A percentile compares a stretch with the other conserved stretches of the same genome.
phyloP scores from a whole-genome alignment of 2,888 invertebrate genomes.

The Tortrix viridana region DNA sequence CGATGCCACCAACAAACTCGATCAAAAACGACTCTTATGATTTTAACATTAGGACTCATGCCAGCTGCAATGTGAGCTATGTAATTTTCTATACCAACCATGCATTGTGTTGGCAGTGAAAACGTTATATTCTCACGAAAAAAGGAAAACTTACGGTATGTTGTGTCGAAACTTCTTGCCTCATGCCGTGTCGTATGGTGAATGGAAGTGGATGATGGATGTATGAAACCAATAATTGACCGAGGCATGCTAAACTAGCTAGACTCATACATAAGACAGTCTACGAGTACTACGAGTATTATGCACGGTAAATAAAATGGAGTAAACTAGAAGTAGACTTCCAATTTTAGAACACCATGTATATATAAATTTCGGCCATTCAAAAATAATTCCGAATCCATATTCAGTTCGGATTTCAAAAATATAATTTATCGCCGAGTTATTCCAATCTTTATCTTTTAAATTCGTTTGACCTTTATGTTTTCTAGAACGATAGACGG shows the following conservation, averaged over 20 bases:
- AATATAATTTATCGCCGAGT: too few relatives aligned
- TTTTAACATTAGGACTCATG: conserved; percentile 41
- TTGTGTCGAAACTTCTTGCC: conserved; percentile 70
- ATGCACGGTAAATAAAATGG: too few relatives aligned
- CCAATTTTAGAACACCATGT: too few relatives aligned
- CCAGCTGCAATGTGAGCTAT: conserved; percentile 42
- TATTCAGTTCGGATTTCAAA: too few relatives aligned
- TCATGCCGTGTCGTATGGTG: conserved; percentile 62
- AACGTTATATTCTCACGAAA: conserved; percentile 79
- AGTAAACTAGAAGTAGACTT: too few relatives aligned
- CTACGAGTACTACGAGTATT: too few relatives aligned
- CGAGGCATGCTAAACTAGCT: conserved; percentile 1
- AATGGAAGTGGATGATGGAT: conserved; percentile 49
- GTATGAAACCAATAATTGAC: conserved; percentile 40
- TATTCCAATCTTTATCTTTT: too few relatives aligned
- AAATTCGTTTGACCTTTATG: too few relatives aligned
- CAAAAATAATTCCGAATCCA: too few relatives aligned
- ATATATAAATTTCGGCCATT: too few relatives aligned
- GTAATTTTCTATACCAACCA: conserved; percentile 48
- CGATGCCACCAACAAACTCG: conserved; percentile 38
- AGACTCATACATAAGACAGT: not conserved
- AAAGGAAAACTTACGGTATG: conserved; percentile 73
- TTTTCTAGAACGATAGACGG: too few relatives aligned
- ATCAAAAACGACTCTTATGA: conserved; percentile 41
- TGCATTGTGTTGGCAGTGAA: conserved; percentile 70